Percentiles rank a stretch among this genome's conserved stretches.
phyloP scores from a whole-genome alignment of 1,140 invertebrate species.

The Gryllus bimaculatus region DNA sequence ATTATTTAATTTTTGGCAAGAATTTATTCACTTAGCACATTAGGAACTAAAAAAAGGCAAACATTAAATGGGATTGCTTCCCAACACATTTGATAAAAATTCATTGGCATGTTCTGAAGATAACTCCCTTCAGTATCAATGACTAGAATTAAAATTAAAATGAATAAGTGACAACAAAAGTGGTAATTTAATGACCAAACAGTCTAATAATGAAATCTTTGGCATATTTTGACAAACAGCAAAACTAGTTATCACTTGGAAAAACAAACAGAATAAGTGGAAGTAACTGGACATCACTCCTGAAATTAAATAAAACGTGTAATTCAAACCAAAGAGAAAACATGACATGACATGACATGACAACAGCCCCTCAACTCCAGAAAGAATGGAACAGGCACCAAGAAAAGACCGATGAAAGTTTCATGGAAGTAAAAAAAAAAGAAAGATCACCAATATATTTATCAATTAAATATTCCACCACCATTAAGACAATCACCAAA shows the following conservation, averaged over 20 bases:
- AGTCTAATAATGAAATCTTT: not conserved
- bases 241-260: not conserved
- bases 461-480: no score
- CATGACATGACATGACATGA: no score
- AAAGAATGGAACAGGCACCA: no score
- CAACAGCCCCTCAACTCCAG: no score
- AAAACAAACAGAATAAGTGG: no score
- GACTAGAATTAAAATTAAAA: not conserved
- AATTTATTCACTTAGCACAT: not conserved
- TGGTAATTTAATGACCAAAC: not conserved
- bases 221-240: not conserved
- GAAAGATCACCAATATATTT: no score
- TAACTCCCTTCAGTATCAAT: not conserved
- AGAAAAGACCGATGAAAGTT: no score
- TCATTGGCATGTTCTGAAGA: not conserved
- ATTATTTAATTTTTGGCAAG: not conserved
- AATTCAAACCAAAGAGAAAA: no score
- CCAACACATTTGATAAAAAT: not conserved
- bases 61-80: not conserved
- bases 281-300: no score
- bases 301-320: no score
- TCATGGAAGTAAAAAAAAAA: no score
- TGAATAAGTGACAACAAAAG: not conserved
- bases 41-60: not conserved
- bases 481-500: no score